Conservation (phyloP, 2,888 invertebrate genomes). For the Ochlodes sylvanus region DNA sequence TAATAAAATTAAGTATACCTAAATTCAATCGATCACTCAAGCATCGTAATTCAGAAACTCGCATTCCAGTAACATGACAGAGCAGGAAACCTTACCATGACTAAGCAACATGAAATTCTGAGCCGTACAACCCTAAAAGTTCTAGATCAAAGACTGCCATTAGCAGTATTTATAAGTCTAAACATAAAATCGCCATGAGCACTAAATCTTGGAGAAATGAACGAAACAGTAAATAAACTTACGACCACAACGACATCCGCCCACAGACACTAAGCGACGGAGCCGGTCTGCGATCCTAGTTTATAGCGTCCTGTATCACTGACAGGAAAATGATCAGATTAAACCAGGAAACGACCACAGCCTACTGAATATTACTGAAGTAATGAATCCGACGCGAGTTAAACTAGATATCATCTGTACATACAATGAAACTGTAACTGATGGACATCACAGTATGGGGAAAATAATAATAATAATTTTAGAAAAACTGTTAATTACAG, state of each 20-base stretch:
- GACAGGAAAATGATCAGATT: conserved; percentile 22
- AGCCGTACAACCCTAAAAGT: not conserved
- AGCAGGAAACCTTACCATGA: not conserved
- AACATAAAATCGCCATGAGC: conserved; percentile 11
- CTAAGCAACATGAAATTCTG: not conserved
- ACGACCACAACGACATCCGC: conserved; percentile 19
- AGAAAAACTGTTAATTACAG: too few relatives aligned
- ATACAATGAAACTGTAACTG: too few relatives aligned
- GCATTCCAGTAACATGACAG: too few relatives aligned
- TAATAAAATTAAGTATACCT: too few relatives aligned
- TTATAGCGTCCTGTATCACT: conserved; percentile 23
- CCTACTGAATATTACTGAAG: conserved; percentile 1
- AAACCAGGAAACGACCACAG: conserved; percentile 4
- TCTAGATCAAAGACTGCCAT: not conserved
- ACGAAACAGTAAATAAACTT: conserved; percentile 22
- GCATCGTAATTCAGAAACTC: too few relatives aligned
- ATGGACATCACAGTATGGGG: not conserved
- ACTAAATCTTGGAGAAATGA: conserved; percentile 19
- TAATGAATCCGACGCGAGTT: not conserved
- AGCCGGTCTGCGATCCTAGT: conserved; percentile 14
- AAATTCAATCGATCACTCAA: too few relatives aligned
- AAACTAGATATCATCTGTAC: not conserved
- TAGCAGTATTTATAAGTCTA: conserved; percentile 3
- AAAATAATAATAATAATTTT: too few relatives aligned
- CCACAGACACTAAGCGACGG: conserved; percentile 14